phyloP scores from a whole-genome alignment of 2,888 invertebrate species.

The Yponomeuta sedellus region DNA sequence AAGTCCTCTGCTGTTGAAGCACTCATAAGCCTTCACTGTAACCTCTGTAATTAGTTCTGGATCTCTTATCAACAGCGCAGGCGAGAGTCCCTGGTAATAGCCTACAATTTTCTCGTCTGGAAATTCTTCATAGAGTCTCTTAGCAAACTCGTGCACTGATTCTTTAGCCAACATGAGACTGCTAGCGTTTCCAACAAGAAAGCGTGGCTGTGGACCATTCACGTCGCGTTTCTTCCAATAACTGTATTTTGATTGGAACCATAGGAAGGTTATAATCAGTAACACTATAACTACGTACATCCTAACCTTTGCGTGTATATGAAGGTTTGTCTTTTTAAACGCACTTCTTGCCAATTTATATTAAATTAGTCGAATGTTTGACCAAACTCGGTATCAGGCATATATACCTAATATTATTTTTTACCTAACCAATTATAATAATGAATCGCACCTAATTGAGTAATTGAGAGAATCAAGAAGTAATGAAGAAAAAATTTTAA shows the following conservation, averaged over 20 bases:
- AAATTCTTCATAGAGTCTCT: constrained; percentile 11
- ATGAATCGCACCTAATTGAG: no score
- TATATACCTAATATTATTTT: no score
- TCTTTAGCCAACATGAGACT: constrained; percentile 23
- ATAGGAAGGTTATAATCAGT: no score
- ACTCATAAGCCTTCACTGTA: constrained; percentile 16
- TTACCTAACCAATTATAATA: no score
- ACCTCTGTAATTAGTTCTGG: constrained; percentile 18
- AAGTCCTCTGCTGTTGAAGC: constrained; percentile 8
- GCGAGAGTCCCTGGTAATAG: constrained; percentile 15
- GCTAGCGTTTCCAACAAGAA: constrained; percentile 29
- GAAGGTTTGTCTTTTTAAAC: no score
- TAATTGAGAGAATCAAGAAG: no score
- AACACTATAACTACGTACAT: no score
- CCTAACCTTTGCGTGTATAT: no score
- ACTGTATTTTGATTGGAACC: constrained; percentile 23
- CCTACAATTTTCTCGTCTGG: constrained; percentile 20
- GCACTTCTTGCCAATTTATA: no score
- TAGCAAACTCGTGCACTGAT: not conserved
- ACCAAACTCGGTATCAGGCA: no score
- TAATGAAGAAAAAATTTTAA: no score
- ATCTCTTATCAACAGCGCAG: constrained; percentile 17
- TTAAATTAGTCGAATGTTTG: no score
- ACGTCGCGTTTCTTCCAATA: constrained; percentile 29
- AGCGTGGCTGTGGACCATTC: constrained; percentile 26